phyloP scores from a whole-genome alignment of 2,797 vertebrate species.

The Anguilla pacifica region DNA sequence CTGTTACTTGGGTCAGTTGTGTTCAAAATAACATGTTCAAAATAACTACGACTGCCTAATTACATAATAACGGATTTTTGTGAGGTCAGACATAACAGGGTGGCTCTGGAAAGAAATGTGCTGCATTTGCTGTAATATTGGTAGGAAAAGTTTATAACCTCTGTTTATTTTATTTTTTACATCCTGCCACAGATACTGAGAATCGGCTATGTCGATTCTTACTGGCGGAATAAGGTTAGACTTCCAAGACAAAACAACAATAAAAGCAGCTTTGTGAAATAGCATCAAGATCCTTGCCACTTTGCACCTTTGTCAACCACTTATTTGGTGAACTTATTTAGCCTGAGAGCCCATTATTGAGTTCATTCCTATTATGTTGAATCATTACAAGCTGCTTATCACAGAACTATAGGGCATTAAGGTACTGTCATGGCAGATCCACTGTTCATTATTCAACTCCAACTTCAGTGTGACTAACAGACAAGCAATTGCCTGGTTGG shows the following conservation, averaged over 20 bases:
- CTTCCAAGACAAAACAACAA: not conserved
- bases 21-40: not conserved
- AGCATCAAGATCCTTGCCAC: not conserved
- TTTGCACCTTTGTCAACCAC: not conserved
- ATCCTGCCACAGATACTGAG: not conserved
- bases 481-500: not conserved
- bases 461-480: not conserved
- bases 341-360: not conserved
- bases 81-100: not conserved
- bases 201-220: not conserved
- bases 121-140: not conserved
- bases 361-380: not conserved
- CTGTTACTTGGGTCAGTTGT: not conserved
- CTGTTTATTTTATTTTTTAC: not conserved
- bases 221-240: not conserved
- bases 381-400: not conserved
- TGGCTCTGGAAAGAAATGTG: not conserved
- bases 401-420: not conserved
- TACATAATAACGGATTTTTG: not conserved
- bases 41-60: not conserved
- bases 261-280: not conserved
- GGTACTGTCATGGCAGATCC: not conserved
- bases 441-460: not conserved
- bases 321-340: not conserved
- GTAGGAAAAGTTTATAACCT: not conserved